Evolutionary conservation across 1,140 invertebrate genomes (phyloP).

Genomic region (Coenobita brevimanus): DNA sequence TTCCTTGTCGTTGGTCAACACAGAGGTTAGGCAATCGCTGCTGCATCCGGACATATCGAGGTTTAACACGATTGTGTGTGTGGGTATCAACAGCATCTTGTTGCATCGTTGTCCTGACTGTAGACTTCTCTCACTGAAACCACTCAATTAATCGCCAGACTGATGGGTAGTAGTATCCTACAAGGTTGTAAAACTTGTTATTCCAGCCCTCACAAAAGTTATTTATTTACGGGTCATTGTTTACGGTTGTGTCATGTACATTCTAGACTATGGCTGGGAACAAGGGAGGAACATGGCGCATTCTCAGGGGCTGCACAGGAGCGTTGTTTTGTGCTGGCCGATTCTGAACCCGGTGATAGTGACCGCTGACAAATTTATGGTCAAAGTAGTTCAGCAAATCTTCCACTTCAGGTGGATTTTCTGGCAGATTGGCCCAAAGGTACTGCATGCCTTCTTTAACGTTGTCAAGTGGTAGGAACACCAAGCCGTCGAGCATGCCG

Average conservation of each 20-base stretch:
- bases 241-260: conserved; percentile 31
- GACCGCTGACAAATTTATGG: not conserved
- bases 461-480: no score
- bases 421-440: conserved; percentile 1
- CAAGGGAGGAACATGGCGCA: not conserved
- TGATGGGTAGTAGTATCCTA: no score
- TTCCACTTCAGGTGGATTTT: conserved; percentile 31
- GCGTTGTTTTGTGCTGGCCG: no score
- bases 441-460: not conserved
- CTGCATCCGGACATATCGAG: not conserved
- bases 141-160: conserved; percentile 14
- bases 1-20: not conserved
- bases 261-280: no score
- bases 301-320: conserved; percentile 17
- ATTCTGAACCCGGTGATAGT: no score
- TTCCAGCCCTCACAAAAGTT: conserved; percentile 28
- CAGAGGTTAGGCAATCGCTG: no score
- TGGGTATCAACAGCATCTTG: conserved; percentile 25
- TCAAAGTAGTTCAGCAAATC: conserved; percentile 11
- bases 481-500: no score
- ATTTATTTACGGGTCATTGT: conserved; percentile 1
- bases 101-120: conserved; percentile 24
- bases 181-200: no score
- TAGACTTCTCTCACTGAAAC: conserved; percentile 24
- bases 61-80: conserved; percentile 2